These are phyloP conservation scores for Pangasius macronema DNA, from an alignment of 2,797 vertebrate species.

Conservation along the genomic window DNA sequence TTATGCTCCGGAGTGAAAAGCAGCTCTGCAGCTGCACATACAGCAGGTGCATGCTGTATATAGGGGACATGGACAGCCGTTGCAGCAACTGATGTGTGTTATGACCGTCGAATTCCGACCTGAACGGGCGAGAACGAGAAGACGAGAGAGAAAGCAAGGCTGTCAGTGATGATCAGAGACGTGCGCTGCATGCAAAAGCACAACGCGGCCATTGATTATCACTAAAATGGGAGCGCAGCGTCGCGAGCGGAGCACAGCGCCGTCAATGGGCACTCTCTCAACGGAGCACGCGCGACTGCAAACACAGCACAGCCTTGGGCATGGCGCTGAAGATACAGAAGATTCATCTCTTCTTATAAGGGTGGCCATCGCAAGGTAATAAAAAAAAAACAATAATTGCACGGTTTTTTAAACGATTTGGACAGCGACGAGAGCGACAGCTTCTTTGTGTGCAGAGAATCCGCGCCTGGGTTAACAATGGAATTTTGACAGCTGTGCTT, in stretches of 20 bases:
- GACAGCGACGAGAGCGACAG: background rate
- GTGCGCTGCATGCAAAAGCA: conserved; percentile 59
- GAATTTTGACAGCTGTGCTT: conserved; percentile 42
- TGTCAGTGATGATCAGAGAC: conserved; percentile 69
- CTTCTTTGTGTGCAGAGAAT: conserved; percentile 13
- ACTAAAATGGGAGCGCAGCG: conserved; percentile 62
- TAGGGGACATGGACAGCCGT: no score
- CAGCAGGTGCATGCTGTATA: background rate
- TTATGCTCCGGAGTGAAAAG: background rate
- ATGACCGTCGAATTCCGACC: background rate
- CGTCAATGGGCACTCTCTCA: conserved; percentile 48
- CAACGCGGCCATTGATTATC: conserved; percentile 68
- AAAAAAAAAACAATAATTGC: background rate
- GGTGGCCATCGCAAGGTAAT: conserved; percentile 59
- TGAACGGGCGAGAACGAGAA: background rate
- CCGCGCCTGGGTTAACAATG: conserved; percentile 47
- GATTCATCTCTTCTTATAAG: conserved; percentile 14
- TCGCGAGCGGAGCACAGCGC: conserved; percentile 51
- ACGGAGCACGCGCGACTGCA: conserved; percentile 53
- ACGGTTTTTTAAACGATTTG: background rate
- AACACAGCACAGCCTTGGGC: conserved; percentile 47
- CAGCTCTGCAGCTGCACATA: background rate
- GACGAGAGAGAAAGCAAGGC: conserved; percentile 54
- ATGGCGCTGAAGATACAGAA: background rate
- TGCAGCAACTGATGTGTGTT: conserved; percentile 1